A percentile compares a stretch with the other conserved stretches of the same genome.
phyloP scores from a whole-genome alignment of 2,113 vertebrate species.

The Oncorhynchus gorbuscha region DNA sequence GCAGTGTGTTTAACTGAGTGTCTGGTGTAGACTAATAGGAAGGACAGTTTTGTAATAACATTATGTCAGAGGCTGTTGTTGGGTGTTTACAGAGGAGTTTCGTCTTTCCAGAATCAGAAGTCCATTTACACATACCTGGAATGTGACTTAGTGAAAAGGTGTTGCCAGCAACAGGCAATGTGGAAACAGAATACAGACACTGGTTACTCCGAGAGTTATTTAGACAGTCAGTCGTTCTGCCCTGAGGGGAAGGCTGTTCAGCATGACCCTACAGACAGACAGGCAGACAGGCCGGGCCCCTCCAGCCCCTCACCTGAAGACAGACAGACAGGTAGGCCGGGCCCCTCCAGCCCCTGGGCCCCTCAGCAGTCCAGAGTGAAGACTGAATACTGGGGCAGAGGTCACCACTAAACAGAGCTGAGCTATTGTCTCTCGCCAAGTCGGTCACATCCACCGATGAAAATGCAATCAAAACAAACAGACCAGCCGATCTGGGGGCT shows the following conservation, averaged over 20 bases:
- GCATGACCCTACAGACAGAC: conserved; percentile 70
- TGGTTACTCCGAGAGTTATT: conserved; percentile 67
- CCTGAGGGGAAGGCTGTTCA: conserved; percentile 70
- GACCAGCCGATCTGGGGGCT: conserved; percentile 60
- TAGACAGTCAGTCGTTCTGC: conserved; percentile 43
- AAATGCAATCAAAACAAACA: conserved; percentile 83
- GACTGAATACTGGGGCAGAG: conserved; percentile 26
- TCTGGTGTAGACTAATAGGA: not conserved
- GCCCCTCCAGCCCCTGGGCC: too few species aligned
- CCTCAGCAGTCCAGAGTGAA: not conserved
- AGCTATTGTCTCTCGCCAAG: conserved; percentile 73
- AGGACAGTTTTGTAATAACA: not conserved
- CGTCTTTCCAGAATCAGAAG: too few species aligned
- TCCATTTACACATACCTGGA: too few species aligned
- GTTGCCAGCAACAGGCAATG: too few species aligned
- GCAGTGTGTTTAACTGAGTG: too few species aligned
- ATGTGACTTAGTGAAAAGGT: too few species aligned
- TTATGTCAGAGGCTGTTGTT: not conserved
- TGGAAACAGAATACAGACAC: too few species aligned
- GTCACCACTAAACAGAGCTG: conserved; percentile 74
- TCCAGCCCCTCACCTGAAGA: too few species aligned
- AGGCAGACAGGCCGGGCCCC: too few species aligned
- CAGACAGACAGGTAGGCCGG: conserved; percentile 21
- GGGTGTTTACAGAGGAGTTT: too few species aligned
- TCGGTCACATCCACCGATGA: conserved; percentile 75